Conservation (phyloP, 2,888 invertebrate species). For the Leptothorax acervorum region DNA sequence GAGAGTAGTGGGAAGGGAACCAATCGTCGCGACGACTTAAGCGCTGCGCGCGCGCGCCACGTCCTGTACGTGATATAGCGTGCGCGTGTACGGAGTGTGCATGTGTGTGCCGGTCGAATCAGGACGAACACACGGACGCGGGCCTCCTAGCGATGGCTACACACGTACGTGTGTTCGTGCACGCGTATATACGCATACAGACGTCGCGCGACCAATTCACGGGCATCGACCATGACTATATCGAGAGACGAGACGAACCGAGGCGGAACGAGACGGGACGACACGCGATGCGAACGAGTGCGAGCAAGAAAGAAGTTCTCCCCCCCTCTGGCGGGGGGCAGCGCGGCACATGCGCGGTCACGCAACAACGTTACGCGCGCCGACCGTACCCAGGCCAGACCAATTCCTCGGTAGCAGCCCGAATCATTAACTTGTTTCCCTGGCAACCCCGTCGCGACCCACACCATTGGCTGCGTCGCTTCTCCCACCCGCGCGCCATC, state of each 20-base stretch:
- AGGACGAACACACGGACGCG: background rate
- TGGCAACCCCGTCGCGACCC: slow-evolving; percentile 82
- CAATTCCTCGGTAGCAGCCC: slow-evolving; percentile 84
- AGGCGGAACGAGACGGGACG: slow-evolving; percentile 12
- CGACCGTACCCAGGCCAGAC: slow-evolving; percentile 73
- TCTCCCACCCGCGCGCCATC: slow-evolving; percentile 73
- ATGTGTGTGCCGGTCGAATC: background rate
- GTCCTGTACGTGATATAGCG: background rate
- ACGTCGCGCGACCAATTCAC: slow-evolving; percentile 30
- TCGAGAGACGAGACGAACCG: slow-evolving; percentile 31
- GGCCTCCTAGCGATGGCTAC: background rate
- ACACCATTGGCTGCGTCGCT: slow-evolving; percentile 82
- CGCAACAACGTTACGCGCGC: slow-evolving; percentile 61
- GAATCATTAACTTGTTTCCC: slow-evolving; percentile 86
- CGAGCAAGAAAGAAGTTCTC: slow-evolving; percentile 35
- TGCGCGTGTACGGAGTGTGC: background rate
- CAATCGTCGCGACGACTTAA: slow-evolving; percentile 82
- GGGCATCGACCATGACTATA: slow-evolving; percentile 48
- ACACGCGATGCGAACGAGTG: slow-evolving; percentile 26
- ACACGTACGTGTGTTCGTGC: no score
- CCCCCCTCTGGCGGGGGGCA: background rate
- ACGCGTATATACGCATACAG: background rate
- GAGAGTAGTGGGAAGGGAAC: slow-evolving; percentile 81
- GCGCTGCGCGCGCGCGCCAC: slow-evolving; percentile 47
- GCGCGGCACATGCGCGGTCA: slow-evolving; percentile 60